Base-by-base conservation (phyloP, 2,113 vertebrate species). In the Leuciscus idus region DNA sequence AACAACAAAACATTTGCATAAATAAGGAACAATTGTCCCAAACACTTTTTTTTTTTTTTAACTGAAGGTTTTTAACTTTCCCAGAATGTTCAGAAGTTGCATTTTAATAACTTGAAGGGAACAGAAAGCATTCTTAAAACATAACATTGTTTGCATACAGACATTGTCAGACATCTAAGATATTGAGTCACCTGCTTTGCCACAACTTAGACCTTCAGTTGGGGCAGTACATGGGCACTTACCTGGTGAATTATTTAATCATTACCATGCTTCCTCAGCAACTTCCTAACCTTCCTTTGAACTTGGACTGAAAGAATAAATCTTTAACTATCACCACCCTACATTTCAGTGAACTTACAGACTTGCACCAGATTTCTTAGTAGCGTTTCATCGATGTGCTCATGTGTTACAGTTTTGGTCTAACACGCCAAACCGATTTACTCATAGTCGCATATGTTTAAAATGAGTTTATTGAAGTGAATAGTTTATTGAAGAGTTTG, bases 161-260 rank as follows among this genome's bases (percentile, higher is more conserved):
- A 36, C 66, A n/a, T 21, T 72, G 15, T 21, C 26, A 4, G 15
- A 33, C 15, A 7, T 76, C 30, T 57, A 13, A 50, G 43, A 48
- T 55, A 36, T 79, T 61, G 23, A 70, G 57, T 89, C 80, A 83
- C 57, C 55, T 75, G 55, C 33, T 39, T 85, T 59, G 23, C 52
- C 61, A 68, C 84, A 73, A 73, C 57, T 33, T 81, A 80, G 88
- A 77, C 50, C n/a, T 78, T 75, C 66, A 85, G 81, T 26, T 28
- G 28, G 48, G 55, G 73, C 72, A 33, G 72, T 83, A 72, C 73
- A 84, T 68, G 68, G 8, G 86, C 80, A 79, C 88, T 87, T 87
- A 83, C 74, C 66, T 85, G 79, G 79, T 89, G 79, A 89, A 89
- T 87, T 57, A 87, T 87, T 87, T 57, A 89, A 84, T 73, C 82